Percentiles rank a stretch among this genome's conserved stretches.
Evolutionary conservation across 2,888 invertebrate species (phyloP).

Genomic region (Drosophila putrida): DNA sequence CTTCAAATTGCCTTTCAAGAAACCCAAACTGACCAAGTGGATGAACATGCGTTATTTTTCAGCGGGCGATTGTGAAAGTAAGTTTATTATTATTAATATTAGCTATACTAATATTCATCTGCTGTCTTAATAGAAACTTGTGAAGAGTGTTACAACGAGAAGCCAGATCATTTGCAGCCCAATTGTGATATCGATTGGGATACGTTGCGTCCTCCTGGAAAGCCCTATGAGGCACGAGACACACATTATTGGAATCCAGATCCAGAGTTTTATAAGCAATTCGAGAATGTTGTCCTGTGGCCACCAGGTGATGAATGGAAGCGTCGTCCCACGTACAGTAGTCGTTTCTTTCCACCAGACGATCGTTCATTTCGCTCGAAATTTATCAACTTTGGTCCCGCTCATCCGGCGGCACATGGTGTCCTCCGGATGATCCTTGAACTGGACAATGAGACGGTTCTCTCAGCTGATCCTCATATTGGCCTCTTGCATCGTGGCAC

Average conservation of each 20-base stretch:
- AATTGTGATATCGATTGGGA: constrained; percentile 36
- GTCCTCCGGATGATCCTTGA: constrained; percentile 92
- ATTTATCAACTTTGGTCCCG: constrained; percentile 94
- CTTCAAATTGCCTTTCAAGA: constrained; percentile 26
- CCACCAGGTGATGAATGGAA: constrained; percentile 85
- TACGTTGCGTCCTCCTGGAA: constrained; percentile 12
- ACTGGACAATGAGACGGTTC: constrained; percentile 93
- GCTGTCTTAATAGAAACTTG: constrained; percentile 4
- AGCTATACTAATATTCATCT: neutral
- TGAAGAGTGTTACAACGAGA: constrained; percentile 19
- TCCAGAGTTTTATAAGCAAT: constrained; percentile 87
- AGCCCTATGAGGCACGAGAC: constrained; percentile 38
- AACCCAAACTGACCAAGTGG: constrained; percentile 44
- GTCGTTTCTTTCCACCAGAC: constrained; percentile 83
- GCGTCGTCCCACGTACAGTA: constrained; percentile 76
- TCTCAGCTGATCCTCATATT: constrained; percentile 93
- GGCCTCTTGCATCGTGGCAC: constrained; percentile 95
- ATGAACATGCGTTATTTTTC: constrained; percentile 44
- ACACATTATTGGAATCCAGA: constrained; percentile 88
- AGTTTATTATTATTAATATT: neutral
- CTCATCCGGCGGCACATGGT: constrained; percentile 96
- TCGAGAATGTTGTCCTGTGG: constrained; percentile 87
- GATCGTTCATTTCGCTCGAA: constrained; percentile 89
- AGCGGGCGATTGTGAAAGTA: constrained; percentile 28
- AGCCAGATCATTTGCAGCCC: constrained; percentile 4